These are phyloP conservation scores for Pocillopora grandis DNA, from an alignment of 92 coral and sea anemone genomes.

Conservation along the genomic window DNA sequence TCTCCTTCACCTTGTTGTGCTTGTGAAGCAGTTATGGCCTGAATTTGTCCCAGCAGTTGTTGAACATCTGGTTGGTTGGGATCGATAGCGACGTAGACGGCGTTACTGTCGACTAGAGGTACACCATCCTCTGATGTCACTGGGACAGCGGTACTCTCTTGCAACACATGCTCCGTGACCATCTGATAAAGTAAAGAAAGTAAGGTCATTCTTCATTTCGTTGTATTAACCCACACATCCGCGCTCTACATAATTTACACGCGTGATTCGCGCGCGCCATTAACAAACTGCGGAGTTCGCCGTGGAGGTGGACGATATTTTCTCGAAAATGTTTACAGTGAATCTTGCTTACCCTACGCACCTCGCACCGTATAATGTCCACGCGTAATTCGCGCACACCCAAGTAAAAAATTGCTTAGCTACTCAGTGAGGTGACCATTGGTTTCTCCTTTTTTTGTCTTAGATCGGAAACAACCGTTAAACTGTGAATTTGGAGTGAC, in stretches of 20 bases:
- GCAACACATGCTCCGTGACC: conserved; percentile 66
- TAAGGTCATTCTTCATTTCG: background rate
- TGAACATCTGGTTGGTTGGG: conserved; percentile 91
- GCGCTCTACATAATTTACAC: too few relatives aligned
- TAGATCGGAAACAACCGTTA: too few relatives aligned
- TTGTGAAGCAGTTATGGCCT: conserved; percentile 43
- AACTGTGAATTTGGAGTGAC: too few relatives aligned
- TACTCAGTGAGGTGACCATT: too few relatives aligned
- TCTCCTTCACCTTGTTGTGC: conserved; percentile 23
- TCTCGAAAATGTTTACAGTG: background rate
- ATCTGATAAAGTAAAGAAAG: conserved; percentile 4
- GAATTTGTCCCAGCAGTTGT: conserved; percentile 82
- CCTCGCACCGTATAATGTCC: background rate
- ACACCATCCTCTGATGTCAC: conserved; percentile 61
- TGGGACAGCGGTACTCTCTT: conserved; percentile 68
- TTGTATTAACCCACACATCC: too few relatives aligned
- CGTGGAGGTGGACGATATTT: background rate
- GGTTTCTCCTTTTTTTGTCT: too few relatives aligned
- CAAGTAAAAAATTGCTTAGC: too few relatives aligned
- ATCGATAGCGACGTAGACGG: conserved; percentile 96
- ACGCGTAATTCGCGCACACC: background rate
- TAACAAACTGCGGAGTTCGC: background rate
- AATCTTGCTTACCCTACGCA: background rate
- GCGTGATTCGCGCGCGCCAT: too few relatives aligned
- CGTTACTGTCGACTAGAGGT: conserved; percentile 41